Conservation (phyloP, 2,797 vertebrate genomes). For the Aeoliscus strigatus region DNA sequence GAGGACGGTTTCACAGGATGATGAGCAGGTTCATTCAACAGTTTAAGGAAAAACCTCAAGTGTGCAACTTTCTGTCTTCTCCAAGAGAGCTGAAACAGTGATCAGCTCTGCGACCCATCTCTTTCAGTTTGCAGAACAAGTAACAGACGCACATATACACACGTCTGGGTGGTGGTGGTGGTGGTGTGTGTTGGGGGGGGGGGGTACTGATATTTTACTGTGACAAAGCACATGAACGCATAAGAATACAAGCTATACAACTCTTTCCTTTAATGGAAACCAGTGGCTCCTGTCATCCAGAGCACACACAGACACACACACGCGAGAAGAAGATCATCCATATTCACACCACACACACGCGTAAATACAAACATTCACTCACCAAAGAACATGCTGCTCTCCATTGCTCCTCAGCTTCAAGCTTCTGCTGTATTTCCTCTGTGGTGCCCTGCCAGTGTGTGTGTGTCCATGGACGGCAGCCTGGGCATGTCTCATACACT, state of each 20-base stretch:
- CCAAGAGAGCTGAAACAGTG: constrained; percentile 11
- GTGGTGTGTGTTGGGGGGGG: too few relatives aligned
- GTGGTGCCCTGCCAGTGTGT: constrained; percentile 78
- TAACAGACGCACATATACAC: too few relatives aligned
- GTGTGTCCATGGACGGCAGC: constrained; percentile 75
- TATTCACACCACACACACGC: not conserved
- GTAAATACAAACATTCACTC: constrained; percentile 68
- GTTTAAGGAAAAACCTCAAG: constrained; percentile 9
- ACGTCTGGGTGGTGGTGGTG: too few relatives aligned
- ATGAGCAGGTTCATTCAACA: constrained; percentile 32
- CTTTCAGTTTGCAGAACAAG: too few relatives aligned
- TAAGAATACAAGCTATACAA: constrained; percentile 29
- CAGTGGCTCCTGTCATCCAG: too few relatives aligned
- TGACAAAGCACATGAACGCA: constrained; percentile 26
- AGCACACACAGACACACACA: constrained; percentile 1
- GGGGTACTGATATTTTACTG: constrained; percentile 10
- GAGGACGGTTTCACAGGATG: constrained; percentile 2
- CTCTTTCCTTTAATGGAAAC: constrained; percentile 26
- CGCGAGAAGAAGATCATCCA: too few relatives aligned
- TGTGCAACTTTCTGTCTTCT: constrained; percentile 8
- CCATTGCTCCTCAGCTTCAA: constrained; percentile 81
- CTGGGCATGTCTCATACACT: constrained; percentile 64
- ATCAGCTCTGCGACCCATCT: constrained; percentile 11
- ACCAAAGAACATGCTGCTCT: constrained; percentile 98
- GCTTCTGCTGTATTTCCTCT: constrained; percentile 77